Evolutionary conservation across 2,888 invertebrate genomes (phyloP), one percentile per base, ranked within the genome.

Genomic region (Ectobius pallidus): DNA sequence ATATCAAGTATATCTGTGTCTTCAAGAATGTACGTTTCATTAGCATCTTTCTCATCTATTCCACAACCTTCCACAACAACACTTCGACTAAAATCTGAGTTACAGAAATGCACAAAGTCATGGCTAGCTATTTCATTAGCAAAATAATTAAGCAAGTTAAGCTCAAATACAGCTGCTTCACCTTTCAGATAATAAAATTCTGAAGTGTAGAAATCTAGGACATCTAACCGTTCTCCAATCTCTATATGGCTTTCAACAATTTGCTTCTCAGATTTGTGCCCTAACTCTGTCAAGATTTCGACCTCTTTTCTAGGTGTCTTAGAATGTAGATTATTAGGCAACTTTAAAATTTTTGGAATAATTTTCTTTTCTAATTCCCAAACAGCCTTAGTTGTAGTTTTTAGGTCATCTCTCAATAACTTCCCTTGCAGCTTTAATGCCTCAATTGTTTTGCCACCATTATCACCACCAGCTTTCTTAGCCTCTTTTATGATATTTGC

Each of bases 71-170:
- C 94, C 6, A 93, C 84, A 3, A 95, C 84, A 1, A 92, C 83
- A 79, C 91, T 92, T 71, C 91, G 89, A 4, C 88, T 87, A 83
- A 95, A 94, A 83, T 95, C 94, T 0, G 93, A 87, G 81, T 93
- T 93, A 0, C 91, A 89, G 78, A 92, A 89, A 78, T 89, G 89
- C 0, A 86, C 80, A 79, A 88, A 92, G n/a, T 86, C 83, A 14
- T 83, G 81, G 0, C 86, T 81, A 25, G 84, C 82, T 6, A 88
- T 79, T 69, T 83, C 80, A 67, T 84, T 80, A 1, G 83, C 80
- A 72, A 88, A 85, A 78, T 86, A 86, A 81, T 87, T 86, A 77
- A 88, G 83, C 16, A 87, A 81, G 22, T 86, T 87, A 11, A 91
- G 82, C 82, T 94, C 94, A 80, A 92, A 92, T 18, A 89, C 77